phyloP scores from a whole-genome alignment of 2,888 invertebrate genomes.

The Lucinisca nassula region DNA sequence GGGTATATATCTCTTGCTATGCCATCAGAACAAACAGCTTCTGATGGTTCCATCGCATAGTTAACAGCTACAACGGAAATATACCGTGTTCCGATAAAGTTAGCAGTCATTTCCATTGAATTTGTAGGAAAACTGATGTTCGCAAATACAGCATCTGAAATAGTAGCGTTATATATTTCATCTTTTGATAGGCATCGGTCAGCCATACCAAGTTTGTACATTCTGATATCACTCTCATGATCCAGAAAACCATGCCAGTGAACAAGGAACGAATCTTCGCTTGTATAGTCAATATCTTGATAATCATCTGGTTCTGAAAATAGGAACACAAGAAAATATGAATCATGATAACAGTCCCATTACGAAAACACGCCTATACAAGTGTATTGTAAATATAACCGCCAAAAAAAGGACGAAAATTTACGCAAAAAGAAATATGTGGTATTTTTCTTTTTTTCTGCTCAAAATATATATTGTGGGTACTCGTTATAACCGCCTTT shows the following conservation, averaged over 20 bases:
- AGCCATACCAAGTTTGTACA: conserved; percentile 65
- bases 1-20: conserved; percentile 69
- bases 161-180: not conserved
- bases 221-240: conserved; percentile 75
- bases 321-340: too few species aligned
- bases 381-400: too few species aligned
- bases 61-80: conserved; percentile 75
- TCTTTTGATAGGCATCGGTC: conserved; percentile 45
- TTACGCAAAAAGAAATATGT: too few species aligned
- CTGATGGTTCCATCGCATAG: conserved; percentile 75
- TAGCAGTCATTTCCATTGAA: conserved; percentile 25
- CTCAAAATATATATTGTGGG: too few species aligned
- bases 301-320: conserved; percentile 35
- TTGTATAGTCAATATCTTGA: conserved; percentile 74
- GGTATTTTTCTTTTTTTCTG: too few species aligned
- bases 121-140: conserved; percentile 19
- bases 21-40: conserved; percentile 77
- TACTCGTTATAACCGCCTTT: too few species aligned
- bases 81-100: conserved; percentile 44
- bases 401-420: too few species aligned
- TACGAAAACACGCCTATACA: too few species aligned
- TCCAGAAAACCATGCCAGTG: conserved; percentile 77
- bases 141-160: not conserved
- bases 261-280: conserved; percentile 43
- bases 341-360: too few species aligned